Evolutionary conservation across 2,797 vertebrate species (phyloP).

Genomic region (Echiichthys vipera): DNA sequence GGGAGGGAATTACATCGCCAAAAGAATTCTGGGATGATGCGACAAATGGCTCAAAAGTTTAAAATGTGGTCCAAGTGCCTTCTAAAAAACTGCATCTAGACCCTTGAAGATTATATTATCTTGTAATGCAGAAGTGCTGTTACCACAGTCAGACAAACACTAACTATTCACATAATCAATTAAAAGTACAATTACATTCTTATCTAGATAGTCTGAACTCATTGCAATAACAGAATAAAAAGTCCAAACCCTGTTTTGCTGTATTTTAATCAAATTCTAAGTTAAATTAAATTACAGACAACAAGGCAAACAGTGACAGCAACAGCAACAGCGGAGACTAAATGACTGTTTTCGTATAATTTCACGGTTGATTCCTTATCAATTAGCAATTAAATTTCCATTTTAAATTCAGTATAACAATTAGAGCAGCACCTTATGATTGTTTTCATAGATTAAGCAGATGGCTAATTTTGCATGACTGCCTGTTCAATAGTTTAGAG

Average conservation of each 20-base stretch:
- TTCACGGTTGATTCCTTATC: neutral
- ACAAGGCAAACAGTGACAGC: neutral
- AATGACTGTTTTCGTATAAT: neutral
- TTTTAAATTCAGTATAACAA: neutral
- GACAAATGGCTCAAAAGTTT: conserved; percentile 14
- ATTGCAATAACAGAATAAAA: neutral
- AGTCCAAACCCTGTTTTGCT: neutral
- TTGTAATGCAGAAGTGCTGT: conserved; percentile 5
- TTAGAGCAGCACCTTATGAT: neutral
- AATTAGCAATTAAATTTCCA: neutral
- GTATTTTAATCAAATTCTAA: neutral
- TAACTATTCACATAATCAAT: neutral
- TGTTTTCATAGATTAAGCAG: neutral
- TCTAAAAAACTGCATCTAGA: neutral
- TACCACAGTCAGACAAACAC: neutral
- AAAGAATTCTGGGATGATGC: conserved; percentile 22
- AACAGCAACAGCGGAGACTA: neutral
- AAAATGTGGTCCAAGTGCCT: conserved; percentile 15
- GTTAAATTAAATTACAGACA: conserved; percentile 16
- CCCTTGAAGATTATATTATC: neutral
- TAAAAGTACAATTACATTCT: conserved; percentile 1
- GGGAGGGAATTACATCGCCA: conserved; percentile 9
- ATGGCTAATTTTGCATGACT: neutral
- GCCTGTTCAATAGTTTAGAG: neutral
- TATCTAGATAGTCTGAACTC: neutral